phyloP scores from a whole-genome alignment of 2,113 vertebrate genomes.

The Hiodon tergisus region DNA sequence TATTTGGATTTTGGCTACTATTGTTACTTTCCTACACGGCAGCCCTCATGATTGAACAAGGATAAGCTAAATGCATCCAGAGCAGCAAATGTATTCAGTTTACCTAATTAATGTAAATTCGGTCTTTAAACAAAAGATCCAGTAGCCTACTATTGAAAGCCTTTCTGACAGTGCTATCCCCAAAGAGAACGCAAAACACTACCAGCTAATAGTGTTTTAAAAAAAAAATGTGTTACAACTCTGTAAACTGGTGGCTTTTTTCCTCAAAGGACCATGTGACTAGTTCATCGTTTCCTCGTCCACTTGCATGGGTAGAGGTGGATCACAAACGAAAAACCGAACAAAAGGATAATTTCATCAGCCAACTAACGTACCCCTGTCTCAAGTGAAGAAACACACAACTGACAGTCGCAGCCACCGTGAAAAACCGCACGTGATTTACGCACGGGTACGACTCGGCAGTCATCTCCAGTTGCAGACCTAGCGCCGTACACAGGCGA shows the following conservation, averaged over 20 bases:
- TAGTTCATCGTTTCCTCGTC: neutral
- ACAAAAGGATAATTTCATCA: neutral
- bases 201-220: no score
- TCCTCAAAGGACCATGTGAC: neutral
- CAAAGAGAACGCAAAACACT: neutral
- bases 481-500: no score
- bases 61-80: neutral
- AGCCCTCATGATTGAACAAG: neutral
- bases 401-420: neutral
- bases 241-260: neutral
- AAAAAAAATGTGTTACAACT: no score
- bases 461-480: slow-evolving; percentile 6
- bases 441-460: neutral
- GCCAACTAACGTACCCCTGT: neutral
- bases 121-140: slow-evolving; percentile 9
- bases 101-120: slow-evolving; percentile 17
- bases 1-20: no score
- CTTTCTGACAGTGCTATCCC: neutral
- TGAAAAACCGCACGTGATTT: neutral
- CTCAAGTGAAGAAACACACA: neutral
- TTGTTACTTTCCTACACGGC: no score
- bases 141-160: neutral
- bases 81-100: slow-evolving; percentile 18
- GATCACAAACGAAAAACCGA: neutral
- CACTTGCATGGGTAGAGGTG: neutral